phyloP scores from a whole-genome alignment of 2,797 vertebrate species.

The Schizothorax lantsangensis region DNA sequence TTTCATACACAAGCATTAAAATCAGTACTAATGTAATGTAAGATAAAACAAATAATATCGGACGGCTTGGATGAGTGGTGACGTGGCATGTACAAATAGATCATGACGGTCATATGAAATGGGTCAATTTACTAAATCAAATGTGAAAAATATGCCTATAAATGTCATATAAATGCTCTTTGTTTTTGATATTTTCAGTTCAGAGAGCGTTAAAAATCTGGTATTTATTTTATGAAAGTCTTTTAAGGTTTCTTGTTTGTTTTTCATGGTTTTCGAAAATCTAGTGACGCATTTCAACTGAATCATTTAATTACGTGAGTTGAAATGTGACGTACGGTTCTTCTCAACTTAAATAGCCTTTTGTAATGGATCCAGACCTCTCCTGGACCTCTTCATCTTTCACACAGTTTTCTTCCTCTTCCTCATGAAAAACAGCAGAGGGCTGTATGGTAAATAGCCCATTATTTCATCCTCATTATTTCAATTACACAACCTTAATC shows the following conservation, averaged over 20 bases:
- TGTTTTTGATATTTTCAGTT: background rate
- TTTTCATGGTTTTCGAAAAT: background rate
- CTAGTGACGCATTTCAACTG: background rate
- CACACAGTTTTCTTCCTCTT: constrained; percentile 11
- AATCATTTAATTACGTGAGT: background rate
- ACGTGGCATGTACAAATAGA: background rate
- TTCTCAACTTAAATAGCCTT: background rate
- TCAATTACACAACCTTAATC: constrained; percentile 55
- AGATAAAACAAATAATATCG: background rate
- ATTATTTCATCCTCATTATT: constrained; percentile 50
- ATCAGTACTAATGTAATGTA: background rate
- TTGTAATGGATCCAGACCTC: background rate
- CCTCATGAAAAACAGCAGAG: constrained; percentile 32
- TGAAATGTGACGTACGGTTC: background rate
- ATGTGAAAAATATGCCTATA: background rate
- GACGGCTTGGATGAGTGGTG: background rate
- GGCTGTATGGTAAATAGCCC: constrained; percentile 53
- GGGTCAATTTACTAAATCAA: constrained; percentile 1
- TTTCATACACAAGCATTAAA: background rate
- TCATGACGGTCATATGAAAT: background rate
- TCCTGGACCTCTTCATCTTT: background rate
- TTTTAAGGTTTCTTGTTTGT: background rate
- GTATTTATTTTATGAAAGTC: background rate
- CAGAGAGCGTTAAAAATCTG: background rate
- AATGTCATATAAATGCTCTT: background rate